Conservation (phyloP, 92 coral and sea anemone genomes). For the Desmophyllum pertusum region DNA sequence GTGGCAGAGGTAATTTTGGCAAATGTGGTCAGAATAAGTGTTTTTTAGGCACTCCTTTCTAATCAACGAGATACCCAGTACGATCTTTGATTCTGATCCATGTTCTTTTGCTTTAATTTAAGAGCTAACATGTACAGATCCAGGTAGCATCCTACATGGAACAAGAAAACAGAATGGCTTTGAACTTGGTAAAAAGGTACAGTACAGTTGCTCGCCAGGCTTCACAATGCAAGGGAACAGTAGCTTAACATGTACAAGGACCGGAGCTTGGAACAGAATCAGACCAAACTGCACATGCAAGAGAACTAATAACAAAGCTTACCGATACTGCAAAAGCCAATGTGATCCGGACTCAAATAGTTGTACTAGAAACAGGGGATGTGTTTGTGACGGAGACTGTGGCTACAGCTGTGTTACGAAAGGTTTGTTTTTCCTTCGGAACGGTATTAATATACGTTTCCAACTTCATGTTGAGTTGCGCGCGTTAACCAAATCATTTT, state of each 20-base stretch:
- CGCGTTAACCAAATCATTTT: not conserved
- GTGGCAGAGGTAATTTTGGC: too few species aligned
- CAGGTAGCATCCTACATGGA: constrained; percentile 70
- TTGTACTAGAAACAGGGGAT: constrained; percentile 39
- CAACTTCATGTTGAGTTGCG: not conserved
- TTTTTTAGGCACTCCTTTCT: too few species aligned
- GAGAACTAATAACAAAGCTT: constrained; percentile 53
- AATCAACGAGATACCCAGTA: too few species aligned
- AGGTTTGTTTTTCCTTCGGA: constrained; percentile 31
- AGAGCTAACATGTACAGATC: constrained; percentile 75
- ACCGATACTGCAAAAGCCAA: constrained; percentile 32
- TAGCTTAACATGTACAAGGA: constrained; percentile 29
- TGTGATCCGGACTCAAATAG: constrained; percentile 33
- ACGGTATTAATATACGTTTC: not conserved
- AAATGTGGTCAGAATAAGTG: too few species aligned
- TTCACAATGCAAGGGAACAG: constrained; percentile 41
- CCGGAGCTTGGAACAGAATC: constrained; percentile 45
- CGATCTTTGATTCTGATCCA: too few species aligned
- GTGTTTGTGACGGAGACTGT: constrained; percentile 81
- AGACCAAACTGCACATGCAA: constrained; percentile 54
- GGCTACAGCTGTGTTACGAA: constrained; percentile 62
- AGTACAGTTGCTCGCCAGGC: constrained; percentile 64
- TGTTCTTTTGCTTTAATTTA: not conserved
- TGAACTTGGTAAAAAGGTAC: constrained; percentile 58
- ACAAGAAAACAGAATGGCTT: constrained; percentile 48